phyloP scores from a whole-genome alignment of 2,888 invertebrate genomes.

The Chalcosyrphus nemorum region DNA sequence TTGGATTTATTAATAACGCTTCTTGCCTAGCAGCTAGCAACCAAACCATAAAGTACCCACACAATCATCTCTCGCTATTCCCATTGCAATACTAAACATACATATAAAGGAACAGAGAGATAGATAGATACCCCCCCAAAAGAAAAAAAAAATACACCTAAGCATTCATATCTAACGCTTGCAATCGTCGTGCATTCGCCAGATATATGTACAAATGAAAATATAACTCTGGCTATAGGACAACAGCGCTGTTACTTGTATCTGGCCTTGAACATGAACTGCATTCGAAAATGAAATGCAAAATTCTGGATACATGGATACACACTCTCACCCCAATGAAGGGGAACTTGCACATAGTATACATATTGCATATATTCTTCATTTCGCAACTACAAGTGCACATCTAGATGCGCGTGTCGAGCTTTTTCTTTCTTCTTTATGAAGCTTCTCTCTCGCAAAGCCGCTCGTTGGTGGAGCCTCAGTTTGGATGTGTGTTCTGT shows the following conservation, averaged over 20 bases:
- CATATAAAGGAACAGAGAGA: not conserved
- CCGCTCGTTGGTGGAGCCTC: slow-evolving; percentile 41
- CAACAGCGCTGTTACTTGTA: slow-evolving; percentile 63
- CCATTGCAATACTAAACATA: not conserved
- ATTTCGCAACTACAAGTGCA: slow-evolving; percentile 42
- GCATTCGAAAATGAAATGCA: slow-evolving; percentile 76
- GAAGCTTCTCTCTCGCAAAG: slow-evolving; percentile 10
- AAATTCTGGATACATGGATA: slow-evolving; percentile 62
- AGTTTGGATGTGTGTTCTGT: slow-evolving; percentile 55
- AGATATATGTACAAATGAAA: slow-evolving; percentile 2
- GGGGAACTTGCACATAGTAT: slow-evolving; percentile 29
- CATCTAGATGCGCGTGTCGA: slow-evolving; percentile 4
- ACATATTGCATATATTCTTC: not conserved
- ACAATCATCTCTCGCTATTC: slow-evolving; percentile 11
- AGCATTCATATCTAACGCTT: slow-evolving; percentile 60
- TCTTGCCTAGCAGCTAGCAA: slow-evolving; percentile 55
- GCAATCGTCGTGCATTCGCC: slow-evolving; percentile 55
- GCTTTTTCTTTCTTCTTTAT: slow-evolving; percentile 46
- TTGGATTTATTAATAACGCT: slow-evolving; percentile 68
- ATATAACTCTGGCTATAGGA: slow-evolving; percentile 42
- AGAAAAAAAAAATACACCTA: too few species aligned
- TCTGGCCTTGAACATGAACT: slow-evolving; percentile 82
- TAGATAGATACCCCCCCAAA: not conserved
- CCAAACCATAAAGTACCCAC: slow-evolving; percentile 44
- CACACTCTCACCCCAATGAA: slow-evolving; percentile 10